Conservation (phyloP, 1,140 invertebrate species). For the Drosophila watanabei region DNA sequence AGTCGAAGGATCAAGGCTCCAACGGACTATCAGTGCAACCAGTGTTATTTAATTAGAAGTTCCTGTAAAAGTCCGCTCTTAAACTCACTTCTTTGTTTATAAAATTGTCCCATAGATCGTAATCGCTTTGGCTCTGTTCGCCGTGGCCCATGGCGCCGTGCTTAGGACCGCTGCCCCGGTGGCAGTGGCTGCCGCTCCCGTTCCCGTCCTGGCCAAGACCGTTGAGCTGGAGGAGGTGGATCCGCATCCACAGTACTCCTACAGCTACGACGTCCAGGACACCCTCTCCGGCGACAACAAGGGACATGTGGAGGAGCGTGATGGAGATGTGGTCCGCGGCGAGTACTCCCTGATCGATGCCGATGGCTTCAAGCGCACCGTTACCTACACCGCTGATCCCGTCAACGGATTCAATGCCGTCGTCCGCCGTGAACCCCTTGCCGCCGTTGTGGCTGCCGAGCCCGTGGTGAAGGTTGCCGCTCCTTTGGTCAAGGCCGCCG, state of each 20-base stretch:
- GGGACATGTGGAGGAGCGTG: slow-evolving; percentile 87
- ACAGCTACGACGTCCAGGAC: slow-evolving; percentile 86
- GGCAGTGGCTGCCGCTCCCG: slow-evolving; percentile 58
- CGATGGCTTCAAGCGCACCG: slow-evolving; percentile 79
- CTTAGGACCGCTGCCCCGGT: slow-evolving; percentile 62
- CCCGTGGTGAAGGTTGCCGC: slow-evolving; percentile 64
- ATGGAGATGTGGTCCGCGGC: slow-evolving; percentile 87
- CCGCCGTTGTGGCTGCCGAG: slow-evolving; percentile 58
- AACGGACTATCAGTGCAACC: slow-evolving; percentile 12
- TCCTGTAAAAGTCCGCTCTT: not conserved
- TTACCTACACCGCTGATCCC: slow-evolving; percentile 84
- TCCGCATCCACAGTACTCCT: slow-evolving; percentile 86
- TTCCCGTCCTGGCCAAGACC: slow-evolving; percentile 67
- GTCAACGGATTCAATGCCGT: slow-evolving; percentile 84
- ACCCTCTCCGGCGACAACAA: slow-evolving; percentile 87
- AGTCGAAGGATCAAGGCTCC: slow-evolving; percentile 14
- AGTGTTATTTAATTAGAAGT: not conserved
- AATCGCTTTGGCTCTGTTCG: slow-evolving; percentile 63
- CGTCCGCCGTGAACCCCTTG: slow-evolving; percentile 83
- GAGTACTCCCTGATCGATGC: slow-evolving; percentile 78
- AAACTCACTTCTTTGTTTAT: not conserved
- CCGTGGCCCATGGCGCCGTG: slow-evolving; percentile 64
- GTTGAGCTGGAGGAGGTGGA: slow-evolving; percentile 73
- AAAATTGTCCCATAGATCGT: slow-evolving; percentile 39
- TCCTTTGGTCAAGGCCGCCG: slow-evolving; percentile 56